These are phyloP conservation scores for Poecilus cupreus DNA, from an alignment of 2,888 invertebrate genomes.

Conservation along the genomic window DNA sequence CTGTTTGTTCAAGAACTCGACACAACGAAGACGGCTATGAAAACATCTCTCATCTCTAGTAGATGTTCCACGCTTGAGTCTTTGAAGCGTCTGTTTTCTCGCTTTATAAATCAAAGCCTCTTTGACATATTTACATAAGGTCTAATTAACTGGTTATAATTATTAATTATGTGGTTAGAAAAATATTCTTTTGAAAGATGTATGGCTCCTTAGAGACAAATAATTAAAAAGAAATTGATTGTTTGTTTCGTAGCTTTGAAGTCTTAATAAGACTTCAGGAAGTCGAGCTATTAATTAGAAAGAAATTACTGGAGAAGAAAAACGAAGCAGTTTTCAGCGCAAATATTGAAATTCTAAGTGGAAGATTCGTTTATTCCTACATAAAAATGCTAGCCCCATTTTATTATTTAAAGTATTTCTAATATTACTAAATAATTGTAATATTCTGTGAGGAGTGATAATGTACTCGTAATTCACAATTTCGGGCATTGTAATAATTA, in stretches of 20 bases:
- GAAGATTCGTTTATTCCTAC: no score
- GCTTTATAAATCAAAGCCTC: conserved; percentile 42
- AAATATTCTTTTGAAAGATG: conserved; percentile 33
- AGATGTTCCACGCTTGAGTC: background rate
- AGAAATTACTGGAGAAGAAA: background rate
- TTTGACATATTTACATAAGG: conserved; percentile 47
- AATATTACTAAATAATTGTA: no score
- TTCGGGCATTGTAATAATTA: no score
- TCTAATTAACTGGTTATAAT: conserved; percentile 46
- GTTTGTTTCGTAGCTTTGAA: conserved; percentile 4
- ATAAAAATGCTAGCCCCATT: no score
- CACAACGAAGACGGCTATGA: conserved; percentile 21
- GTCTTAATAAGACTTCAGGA: conserved; percentile 30
- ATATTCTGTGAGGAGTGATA: no score
- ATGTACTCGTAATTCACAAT: no score
- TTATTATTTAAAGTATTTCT: no score
- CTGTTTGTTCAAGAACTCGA: conserved; percentile 32
- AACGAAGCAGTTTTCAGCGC: background rate
- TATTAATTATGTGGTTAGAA: conserved; percentile 43
- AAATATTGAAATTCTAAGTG: no score
- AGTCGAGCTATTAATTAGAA: conserved; percentile 19
- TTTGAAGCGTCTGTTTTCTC: conserved; percentile 42
- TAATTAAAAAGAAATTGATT: conserved; percentile 35
- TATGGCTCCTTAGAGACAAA: conserved; percentile 13
- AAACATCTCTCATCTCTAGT: conserved; percentile 5